Conservation (phyloP, 2,888 invertebrate genomes). For the Rhopalosiphum nymphaeae region DNA sequence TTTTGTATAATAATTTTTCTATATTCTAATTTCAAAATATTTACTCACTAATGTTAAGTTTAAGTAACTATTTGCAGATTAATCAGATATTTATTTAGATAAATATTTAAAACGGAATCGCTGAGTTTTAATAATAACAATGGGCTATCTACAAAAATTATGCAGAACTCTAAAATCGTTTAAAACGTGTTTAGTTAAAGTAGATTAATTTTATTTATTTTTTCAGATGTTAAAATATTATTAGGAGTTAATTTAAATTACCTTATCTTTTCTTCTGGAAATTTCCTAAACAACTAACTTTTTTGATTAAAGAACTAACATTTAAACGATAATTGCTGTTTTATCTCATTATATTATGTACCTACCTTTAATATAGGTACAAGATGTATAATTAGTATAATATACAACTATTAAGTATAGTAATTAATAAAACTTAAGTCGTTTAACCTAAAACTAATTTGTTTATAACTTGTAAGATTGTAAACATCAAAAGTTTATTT, state of each 20-base stretch:
- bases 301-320: background rate
- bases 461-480: background rate
- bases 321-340: background rate
- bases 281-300: background rate
- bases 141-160: background rate
- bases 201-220: background rate
- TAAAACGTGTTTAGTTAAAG: background rate
- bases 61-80: background rate
- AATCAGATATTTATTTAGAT: background rate
- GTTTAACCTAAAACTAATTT: background rate
- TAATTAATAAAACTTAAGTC: background rate
- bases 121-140: background rate
- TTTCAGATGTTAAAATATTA: background rate
- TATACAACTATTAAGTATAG: background rate
- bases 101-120: background rate
- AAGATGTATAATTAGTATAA: background rate
- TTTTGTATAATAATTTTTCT: background rate
- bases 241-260: background rate
- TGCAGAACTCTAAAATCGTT: background rate
- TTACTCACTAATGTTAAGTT: background rate
- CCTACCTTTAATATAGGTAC: background rate
- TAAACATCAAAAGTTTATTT: background rate
- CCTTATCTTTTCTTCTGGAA: background rate
- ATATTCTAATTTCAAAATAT: background rate
- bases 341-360: background rate